Evolutionary conservation across 2,888 invertebrate species (phyloP), one percentile per base, ranked within the genome.

Genomic region (Ormyrus nitidulus): DNA sequence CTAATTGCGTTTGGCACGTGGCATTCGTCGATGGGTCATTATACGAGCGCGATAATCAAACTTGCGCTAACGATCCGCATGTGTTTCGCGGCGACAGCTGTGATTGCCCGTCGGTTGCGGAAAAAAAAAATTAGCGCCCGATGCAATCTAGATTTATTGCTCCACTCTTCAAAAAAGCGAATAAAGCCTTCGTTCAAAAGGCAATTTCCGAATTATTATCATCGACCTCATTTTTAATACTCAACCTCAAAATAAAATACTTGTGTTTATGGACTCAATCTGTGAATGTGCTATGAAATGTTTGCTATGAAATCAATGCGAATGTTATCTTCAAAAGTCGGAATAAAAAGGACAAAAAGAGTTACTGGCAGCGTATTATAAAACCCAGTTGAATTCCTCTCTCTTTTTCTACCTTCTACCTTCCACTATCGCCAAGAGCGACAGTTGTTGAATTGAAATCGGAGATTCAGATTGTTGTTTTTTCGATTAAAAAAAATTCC

Each of bases 381-480:
- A 49, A 73, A 73, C 48, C 19, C 6, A 68, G 61, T 56, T 13
- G 61, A n/a, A 49, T 73, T 72, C 68, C 68, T 54, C 54, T 54
- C 13, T 48, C 10, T 8, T 69, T 54, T 49, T 66, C 59, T 78
- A 13, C 34, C 34, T 34, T 72, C 66, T 53, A n/a, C 10, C 48
- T 46, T 53, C 59, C 51, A 7, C 59, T 44, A 59, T 75, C 65
- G 80, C 83, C 76, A 54, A 77, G 61, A 80, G 81, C 77, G 79
- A 80, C 80, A 77, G 72, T 58, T 68, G 81, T 64, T 77, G 77
- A 83, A 82, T 83, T 75, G 79, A 65, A 79, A 82, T 76, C 76
- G 62, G 75, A 80, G 75, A 62, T 76, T 73, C 81, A 54, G 81
- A 79, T 77, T 70, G 69, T 66, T 59, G 62, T 56, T 70, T 82